Evolutionary conservation across 2,888 invertebrate genomes (phyloP), one percentile per base, ranked within the genome.

Genomic region (Odontomyia ornata): DNA sequence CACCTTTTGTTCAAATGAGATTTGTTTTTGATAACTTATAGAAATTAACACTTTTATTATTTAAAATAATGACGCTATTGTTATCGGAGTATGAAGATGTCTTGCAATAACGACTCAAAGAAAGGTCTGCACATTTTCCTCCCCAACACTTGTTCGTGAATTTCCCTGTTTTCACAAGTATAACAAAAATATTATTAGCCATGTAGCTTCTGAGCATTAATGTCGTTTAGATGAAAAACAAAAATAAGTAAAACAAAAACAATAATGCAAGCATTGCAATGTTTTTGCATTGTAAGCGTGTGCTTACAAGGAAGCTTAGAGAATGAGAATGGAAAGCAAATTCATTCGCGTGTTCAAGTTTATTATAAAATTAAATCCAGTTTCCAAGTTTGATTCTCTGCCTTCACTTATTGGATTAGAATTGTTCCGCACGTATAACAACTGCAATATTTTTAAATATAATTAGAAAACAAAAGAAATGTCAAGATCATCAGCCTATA

Each of bases 271-370:
- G 52, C 52, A 52, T n/a, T 52, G 52, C 52, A 52, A 52, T 52
- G 52, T 52, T 52, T 52, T 52, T 52, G 52, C 52, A 52, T n/a
- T 52, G 52, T 52, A 52, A 52, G 52, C 52, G 15, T 52, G 7
- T 18, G 52, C 52, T 52, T 52, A 52, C 52, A 52, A 52, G 52
- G 52, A 52, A 52, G 52, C 52, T 52, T 52, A 52, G 52, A 52
- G 52, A 52, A 52, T 52, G 52, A 18, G 15, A 52, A 52, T 15
- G 13, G 7, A 52, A 52, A 52, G 15, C 52, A 15, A 52, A 52
- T 52, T 52, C 52, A 52, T 15, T 52, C 52, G 13, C 52, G 52
- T 52, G 52, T 15, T 52, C 52, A 52, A 52, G 52, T n/a, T 52
- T 52, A 52, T 52, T 52, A 9, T 52, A 13, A 52, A 52, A 15